A percentile compares a stretch with the other conserved stretches of the same genome.
Evolutionary conservation across 2,888 invertebrate species (phyloP).

Genomic region (Vanessa cardui): DNA sequence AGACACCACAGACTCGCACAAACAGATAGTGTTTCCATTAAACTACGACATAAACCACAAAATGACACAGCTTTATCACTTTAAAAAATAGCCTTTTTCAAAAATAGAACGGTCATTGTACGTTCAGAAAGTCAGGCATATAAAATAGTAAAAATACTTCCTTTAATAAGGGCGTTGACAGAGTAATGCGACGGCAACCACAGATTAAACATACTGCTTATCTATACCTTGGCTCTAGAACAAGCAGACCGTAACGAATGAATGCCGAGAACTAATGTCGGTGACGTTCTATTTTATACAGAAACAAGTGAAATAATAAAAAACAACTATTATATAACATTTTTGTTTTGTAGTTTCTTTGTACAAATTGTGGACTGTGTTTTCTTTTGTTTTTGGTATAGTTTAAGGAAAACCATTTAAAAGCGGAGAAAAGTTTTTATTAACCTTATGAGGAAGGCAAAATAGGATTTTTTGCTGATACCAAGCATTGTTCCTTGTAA

Average conservation of each 20-base stretch:
- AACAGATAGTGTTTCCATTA: conserved; percentile 31
- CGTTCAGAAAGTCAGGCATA: not conserved
- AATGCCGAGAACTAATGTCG: conserved; percentile 33
- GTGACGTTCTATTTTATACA: conserved; percentile 31
- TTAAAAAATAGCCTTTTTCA: not conserved
- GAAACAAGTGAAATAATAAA: conserved; percentile 28
- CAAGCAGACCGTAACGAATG: conserved; percentile 34
- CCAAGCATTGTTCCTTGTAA: not conserved
- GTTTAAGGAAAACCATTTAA: conserved; percentile 7
- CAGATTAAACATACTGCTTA: conserved; percentile 20
- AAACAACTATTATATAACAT: conserved; percentile 7
- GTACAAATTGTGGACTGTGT: not conserved
- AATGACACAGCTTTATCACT: conserved; percentile 2
- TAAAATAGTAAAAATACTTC: not conserved
- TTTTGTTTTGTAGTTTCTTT: not conserved
- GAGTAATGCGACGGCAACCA: not conserved
- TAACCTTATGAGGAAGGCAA: conserved; percentile 6
- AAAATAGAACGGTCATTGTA: not conserved
- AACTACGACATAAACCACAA: conserved; percentile 18
- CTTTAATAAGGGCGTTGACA: not conserved
- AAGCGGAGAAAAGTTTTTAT: conserved; percentile 10
- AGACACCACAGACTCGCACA: conserved; percentile 45
- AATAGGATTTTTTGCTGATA: conserved; percentile 7
- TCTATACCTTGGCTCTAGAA: conserved; percentile 18
- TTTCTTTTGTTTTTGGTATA: conserved; percentile 5